These are phyloP conservation scores for Corythoichthys haematopterus DNA, from an alignment of 2,113 vertebrate species.

Conservation along the genomic window DNA sequence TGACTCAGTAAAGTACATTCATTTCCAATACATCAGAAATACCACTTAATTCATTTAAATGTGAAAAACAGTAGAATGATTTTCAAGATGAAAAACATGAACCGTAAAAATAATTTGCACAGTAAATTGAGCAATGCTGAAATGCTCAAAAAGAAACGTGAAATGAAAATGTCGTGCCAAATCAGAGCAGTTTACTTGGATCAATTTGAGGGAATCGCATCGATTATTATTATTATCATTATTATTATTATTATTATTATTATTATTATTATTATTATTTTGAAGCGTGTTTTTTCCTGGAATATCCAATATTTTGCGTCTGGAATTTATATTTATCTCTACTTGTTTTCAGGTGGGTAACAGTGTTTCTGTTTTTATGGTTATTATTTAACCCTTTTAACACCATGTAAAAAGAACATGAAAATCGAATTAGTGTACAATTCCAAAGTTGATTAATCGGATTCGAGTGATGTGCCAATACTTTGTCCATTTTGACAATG, in stretches of 20 bases:
- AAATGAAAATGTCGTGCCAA: neutral
- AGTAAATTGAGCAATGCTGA: neutral
- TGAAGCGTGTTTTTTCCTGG: neutral
- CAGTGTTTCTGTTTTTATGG: neutral
- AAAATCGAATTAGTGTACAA: neutral
- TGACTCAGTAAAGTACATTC: conserved; percentile 1
- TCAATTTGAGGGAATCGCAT: neutral
- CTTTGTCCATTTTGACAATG: too few species aligned
- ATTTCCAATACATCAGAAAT: conserved; percentile 4
- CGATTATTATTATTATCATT: too few species aligned
- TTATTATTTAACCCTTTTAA: neutral
- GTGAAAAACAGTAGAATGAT: neutral
- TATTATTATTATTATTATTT: too few species aligned
- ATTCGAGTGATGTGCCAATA: too few species aligned
- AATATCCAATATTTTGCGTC: neutral
- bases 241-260: too few species aligned
- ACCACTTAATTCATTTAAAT: neutral
- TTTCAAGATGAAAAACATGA: neutral
- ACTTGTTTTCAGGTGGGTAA: neutral
- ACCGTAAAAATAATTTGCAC: neutral
- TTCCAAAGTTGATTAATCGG: too few species aligned
- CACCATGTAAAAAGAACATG: neutral
- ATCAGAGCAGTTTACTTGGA: neutral
- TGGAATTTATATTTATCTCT: neutral
- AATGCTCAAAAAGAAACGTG: neutral